Evolutionary conservation across 2,888 invertebrate genomes (phyloP).

Genomic region (Dyspetes luteomarginatus): DNA sequence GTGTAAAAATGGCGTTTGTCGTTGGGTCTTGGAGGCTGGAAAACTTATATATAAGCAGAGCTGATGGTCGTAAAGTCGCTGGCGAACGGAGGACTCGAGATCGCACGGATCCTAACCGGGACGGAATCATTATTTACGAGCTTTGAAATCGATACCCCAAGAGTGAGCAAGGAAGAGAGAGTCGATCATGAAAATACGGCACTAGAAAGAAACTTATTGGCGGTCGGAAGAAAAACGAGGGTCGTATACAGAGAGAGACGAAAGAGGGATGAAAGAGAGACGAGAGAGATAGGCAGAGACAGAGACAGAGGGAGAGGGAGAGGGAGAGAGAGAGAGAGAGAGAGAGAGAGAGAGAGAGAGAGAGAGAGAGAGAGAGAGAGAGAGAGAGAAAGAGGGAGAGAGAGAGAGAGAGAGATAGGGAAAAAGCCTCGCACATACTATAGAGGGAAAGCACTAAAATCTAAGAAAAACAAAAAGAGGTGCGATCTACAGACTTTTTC

Average conservation of each 20-base stretch:
- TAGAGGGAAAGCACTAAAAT: constrained; percentile 28
- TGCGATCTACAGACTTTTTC: constrained; percentile 23
- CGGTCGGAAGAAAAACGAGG: constrained; percentile 66
- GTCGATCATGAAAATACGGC: constrained; percentile 78
- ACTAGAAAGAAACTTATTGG: constrained; percentile 62
- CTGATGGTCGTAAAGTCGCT: constrained; percentile 63
- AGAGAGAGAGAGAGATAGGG: neutral
- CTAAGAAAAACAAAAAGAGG: constrained; percentile 22
- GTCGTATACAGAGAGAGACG: constrained; percentile 24
- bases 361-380: too few relatives aligned
- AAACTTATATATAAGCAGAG: constrained; percentile 22
- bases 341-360: neutral
- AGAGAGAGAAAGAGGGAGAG: too few relatives aligned
- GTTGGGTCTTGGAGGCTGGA: constrained; percentile 37
- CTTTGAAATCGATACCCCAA: constrained; percentile 80
- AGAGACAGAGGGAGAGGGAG: too few relatives aligned
- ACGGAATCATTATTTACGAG: constrained; percentile 78
- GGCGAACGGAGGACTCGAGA: constrained; percentile 61
- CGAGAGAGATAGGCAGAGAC: too few relatives aligned
- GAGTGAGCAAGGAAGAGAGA: constrained; percentile 46
- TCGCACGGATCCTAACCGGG: constrained; percentile 56
- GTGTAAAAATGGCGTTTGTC: constrained; percentile 34
- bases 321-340: neutral
- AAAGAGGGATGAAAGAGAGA: too few relatives aligned
- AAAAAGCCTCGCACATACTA: neutral